Percentiles rank a stretch among this genome's conserved stretches.
These are phyloP conservation scores for Chrysolina oricalcia DNA, from an alignment of 2,888 invertebrate species.

Conservation along the genomic window DNA sequence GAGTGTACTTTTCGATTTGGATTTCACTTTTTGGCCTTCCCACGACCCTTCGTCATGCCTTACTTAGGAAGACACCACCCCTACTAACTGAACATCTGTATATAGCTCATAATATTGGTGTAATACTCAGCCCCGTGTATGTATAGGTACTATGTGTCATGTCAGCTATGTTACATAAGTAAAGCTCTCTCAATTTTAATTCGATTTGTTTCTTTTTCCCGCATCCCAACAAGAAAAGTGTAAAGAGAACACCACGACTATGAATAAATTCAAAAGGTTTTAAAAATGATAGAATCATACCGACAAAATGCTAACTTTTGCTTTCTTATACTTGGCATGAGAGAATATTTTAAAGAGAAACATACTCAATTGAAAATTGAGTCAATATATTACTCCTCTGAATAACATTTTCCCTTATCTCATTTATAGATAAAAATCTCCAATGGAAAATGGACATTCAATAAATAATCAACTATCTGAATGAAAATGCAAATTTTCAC, in stretches of 20 bases:
- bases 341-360: too few species aligned
- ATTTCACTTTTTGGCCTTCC: slow-evolving; percentile 63
- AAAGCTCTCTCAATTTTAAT: slow-evolving; percentile 73
- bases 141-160: slow-evolving; percentile 72
- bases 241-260: not conserved
- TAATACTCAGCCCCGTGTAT: slow-evolving; percentile 72
- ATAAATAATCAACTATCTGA: too few species aligned
- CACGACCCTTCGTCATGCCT: slow-evolving; percentile 69
- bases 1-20: slow-evolving; percentile 57
- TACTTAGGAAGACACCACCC: slow-evolving; percentile 68
- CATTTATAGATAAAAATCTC: too few species aligned
- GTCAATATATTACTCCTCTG: too few species aligned
- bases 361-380: too few species aligned
- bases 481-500: too few species aligned
- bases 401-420: too few species aligned
- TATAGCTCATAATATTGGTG: slow-evolving; percentile 67
- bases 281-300: too few species aligned
- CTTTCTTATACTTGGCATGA: too few species aligned
- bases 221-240: not conserved
- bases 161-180: slow-evolving; percentile 72
- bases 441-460: too few species aligned
- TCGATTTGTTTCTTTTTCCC: slow-evolving; percentile 47
- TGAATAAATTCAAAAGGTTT: too few species aligned
- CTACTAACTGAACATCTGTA: slow-evolving; percentile 59
- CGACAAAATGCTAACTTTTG: too few species aligned